Conservation (phyloP, 2,888 invertebrate genomes). For the Aleiodes leptofemur region DNA sequence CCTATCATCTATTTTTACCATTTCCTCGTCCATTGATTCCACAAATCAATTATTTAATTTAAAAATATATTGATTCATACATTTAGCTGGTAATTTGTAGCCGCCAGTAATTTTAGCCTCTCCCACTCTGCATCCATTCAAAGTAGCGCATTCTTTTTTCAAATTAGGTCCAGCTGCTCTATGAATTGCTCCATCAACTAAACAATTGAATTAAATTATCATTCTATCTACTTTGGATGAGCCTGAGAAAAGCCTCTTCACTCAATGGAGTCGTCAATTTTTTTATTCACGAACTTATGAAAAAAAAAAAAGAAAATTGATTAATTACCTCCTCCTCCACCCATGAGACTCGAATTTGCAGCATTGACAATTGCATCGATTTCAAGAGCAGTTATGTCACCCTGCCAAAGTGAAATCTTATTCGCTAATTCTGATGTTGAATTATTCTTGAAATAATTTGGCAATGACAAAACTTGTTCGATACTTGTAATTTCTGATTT, state of each 20-base stretch:
- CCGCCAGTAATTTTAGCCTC: constrained; percentile 90
- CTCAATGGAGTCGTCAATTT: constrained; percentile 14
- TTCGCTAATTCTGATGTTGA: constrained; percentile 76
- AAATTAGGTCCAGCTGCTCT: constrained; percentile 84
- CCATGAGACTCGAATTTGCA: constrained; percentile 85
- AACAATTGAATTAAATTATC: constrained; percentile 42
- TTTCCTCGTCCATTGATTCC: no score
- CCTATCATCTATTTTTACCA: no score
- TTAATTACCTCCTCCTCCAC: constrained; percentile 85
- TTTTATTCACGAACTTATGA: neutral
- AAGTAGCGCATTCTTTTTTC: constrained; percentile 82
- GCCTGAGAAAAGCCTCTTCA: neutral
- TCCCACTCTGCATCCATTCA: constrained; percentile 88
- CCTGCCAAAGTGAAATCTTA: constrained; percentile 83
- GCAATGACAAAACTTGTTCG: constrained; percentile 79
- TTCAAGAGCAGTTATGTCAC: constrained; percentile 90
- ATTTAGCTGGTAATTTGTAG: constrained; percentile 88
- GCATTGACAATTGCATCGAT: constrained; percentile 94
- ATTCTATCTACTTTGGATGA: neutral
- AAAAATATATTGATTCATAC: constrained; percentile 77
- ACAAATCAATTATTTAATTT: neutral
- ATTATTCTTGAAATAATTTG: constrained; percentile 74
- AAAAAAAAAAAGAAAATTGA: neutral
- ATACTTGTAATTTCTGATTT: constrained; percentile 73
- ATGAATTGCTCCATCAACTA: constrained; percentile 94